Evolutionary conservation across 2,113 vertebrate species (phyloP).

Genomic region (Actenoides lindsayi): DNA sequence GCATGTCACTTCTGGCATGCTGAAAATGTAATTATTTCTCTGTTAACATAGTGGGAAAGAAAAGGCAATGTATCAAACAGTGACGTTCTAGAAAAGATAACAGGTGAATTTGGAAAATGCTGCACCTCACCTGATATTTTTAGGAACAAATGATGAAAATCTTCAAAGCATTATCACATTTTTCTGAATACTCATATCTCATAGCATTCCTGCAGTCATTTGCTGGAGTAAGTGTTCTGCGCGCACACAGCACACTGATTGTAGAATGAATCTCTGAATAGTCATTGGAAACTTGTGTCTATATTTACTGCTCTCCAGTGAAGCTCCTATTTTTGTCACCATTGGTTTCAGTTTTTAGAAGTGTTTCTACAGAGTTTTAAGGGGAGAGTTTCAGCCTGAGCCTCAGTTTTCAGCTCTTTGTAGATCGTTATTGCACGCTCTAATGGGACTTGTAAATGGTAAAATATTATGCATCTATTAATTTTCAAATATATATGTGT

Average conservation of each 20-base stretch:
- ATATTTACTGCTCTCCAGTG: not conserved
- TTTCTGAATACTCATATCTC: not conserved
- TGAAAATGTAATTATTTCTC: conserved; percentile 16
- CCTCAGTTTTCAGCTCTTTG: not conserved
- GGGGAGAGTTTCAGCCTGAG: not conserved
- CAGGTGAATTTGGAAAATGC: not conserved
- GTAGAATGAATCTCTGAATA: not conserved
- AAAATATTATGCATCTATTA: fast-evolving
- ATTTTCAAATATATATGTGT: too few relatives aligned
- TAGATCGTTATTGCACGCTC: not conserved
- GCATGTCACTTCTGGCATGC: not conserved
- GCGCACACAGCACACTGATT: not conserved
- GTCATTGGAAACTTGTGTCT: not conserved
- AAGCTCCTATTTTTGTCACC: not conserved
- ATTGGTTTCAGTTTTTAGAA: not conserved
- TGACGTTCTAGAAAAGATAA: not conserved
- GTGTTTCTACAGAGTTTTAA: not conserved
- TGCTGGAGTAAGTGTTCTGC: not conserved
- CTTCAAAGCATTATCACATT: not conserved
- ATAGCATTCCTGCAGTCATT: not conserved
- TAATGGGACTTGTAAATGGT: not conserved
- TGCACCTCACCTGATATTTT: not conserved
- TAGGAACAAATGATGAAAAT: not conserved
- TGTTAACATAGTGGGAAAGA: not conserved
- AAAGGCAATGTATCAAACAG: not conserved